These are phyloP conservation scores for Peromyscus polionotus DNA, from an alignment of 2,113 vertebrate species.

Conservation along the genomic window DNA sequence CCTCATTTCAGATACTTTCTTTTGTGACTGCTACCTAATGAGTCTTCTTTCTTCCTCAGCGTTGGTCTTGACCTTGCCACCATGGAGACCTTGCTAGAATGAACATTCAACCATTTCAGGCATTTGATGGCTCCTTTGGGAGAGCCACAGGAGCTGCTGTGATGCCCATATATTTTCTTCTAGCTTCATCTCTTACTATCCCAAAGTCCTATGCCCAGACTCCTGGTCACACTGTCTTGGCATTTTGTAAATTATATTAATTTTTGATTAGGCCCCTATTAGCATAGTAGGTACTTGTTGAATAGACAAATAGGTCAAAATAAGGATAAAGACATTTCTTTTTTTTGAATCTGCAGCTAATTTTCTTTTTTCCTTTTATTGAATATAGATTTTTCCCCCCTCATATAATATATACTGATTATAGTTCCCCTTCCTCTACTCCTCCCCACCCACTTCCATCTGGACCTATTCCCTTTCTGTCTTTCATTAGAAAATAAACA, in stretches of 20 bases:
- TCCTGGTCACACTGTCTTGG: neutral
- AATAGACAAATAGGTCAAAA: neutral
- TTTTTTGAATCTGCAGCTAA: neutral
- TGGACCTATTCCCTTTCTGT: neutral
- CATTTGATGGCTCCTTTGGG: neutral
- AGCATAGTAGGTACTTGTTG: neutral
- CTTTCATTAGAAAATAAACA: neutral
- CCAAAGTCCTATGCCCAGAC: neutral
- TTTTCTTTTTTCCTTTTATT: neutral
- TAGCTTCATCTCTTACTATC: neutral
- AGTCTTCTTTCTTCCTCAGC: conserved; percentile 14
- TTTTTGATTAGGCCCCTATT: neutral
- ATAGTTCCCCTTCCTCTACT: no score
- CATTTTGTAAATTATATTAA: conserved; percentile 18
- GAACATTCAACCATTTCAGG: neutral
- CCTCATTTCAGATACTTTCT: neutral
- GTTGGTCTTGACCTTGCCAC: neutral
- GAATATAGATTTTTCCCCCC: neutral
- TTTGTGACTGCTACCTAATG: neutral
- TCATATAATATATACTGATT: neutral
- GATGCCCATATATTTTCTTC: neutral
- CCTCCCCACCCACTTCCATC: no score
- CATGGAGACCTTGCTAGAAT: neutral
- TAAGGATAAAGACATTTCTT: neutral
- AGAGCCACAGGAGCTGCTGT: neutral